These are phyloP conservation scores for Junco hyemalis DNA, from an alignment of 2,113 vertebrate genomes.

Conservation along the genomic window DNA sequence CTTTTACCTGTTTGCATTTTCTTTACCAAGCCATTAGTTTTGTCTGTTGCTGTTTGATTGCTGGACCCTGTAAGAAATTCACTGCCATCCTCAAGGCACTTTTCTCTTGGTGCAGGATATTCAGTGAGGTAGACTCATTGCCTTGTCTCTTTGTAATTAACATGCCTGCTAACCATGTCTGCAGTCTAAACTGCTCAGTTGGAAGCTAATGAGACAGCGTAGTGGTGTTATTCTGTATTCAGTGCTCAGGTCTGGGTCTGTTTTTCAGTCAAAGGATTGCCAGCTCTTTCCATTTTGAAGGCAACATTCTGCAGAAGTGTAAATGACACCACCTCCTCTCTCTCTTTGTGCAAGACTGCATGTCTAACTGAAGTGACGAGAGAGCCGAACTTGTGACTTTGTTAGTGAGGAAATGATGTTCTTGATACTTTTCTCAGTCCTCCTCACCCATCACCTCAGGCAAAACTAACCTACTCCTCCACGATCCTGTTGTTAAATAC, in stretches of 20 bases:
- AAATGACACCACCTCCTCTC: conserved; percentile 59
- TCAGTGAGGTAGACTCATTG: not conserved
- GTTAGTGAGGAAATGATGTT: conserved; percentile 40
- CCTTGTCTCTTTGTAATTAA: not conserved
- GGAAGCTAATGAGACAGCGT: conserved; percentile 54
- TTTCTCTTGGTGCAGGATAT: not conserved
- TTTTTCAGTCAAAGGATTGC: conserved; percentile 7
- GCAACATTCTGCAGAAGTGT: conserved; percentile 37
- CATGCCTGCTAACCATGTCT: conserved; percentile 27
- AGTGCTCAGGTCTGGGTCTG: not conserved
- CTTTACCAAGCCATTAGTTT: not conserved
- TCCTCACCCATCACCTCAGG: conserved; percentile 22
- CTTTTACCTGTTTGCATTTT: not conserved
- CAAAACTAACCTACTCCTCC: not conserved
- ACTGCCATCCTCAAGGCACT: not conserved
- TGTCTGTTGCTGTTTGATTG: not conserved
- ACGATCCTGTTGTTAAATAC: not conserved
- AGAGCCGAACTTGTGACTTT: conserved; percentile 33
- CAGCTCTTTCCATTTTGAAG: not conserved
- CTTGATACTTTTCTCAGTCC: conserved; percentile 20
- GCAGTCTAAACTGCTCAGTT: conserved; percentile 30
- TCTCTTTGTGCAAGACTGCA: conserved; percentile 24
- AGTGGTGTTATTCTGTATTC: conserved; percentile 24
- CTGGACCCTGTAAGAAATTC: not conserved
- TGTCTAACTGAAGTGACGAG: conserved; percentile 1